A percentile compares a stretch with the other conserved stretches of the same genome.
These are phyloP conservation scores for Symphodus melops DNA, from an alignment of 2,113 vertebrate species.

Conservation along the genomic window DNA sequence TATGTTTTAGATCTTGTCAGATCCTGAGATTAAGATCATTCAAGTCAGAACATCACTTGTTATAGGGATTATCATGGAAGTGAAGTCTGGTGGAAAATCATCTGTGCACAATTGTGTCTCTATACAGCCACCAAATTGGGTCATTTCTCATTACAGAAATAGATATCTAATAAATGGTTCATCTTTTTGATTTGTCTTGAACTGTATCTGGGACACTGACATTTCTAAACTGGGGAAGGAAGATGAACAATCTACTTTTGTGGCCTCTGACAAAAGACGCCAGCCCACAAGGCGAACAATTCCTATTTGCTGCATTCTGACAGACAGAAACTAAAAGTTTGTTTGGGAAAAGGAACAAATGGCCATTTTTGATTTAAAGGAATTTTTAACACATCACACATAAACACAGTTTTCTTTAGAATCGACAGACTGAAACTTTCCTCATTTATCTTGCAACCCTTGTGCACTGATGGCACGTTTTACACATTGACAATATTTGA, in stretches of 20 bases:
- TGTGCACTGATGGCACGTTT: not conserved
- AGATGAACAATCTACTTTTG: constrained; percentile 14
- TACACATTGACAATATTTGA: too few species aligned
- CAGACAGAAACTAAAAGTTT: not conserved
- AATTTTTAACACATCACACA: not conserved
- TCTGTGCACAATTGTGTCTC: not conserved
- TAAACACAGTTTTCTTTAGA: not conserved
- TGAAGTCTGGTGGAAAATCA: not conserved
- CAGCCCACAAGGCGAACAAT: not conserved
- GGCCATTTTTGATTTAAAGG: too few species aligned
- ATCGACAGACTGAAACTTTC: not conserved
- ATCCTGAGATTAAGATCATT: not conserved
- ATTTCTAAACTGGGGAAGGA: not conserved
- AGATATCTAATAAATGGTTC: constrained; percentile 18
- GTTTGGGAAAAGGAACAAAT: not conserved
- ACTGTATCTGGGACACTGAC: constrained; percentile 23
- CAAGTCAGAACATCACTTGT: not conserved
- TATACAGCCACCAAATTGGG: constrained; percentile 20
- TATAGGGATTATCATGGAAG: not conserved
- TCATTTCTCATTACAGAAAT: constrained; percentile 16
- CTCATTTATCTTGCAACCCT: not conserved
- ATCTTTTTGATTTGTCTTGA: constrained; percentile 5
- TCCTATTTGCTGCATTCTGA: not conserved
- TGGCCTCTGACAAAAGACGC: constrained; percentile 11
- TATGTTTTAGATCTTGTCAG: not conserved